phyloP scores from a whole-genome alignment of 2,113 vertebrate species.

The Trematomus loennbergii region DNA sequence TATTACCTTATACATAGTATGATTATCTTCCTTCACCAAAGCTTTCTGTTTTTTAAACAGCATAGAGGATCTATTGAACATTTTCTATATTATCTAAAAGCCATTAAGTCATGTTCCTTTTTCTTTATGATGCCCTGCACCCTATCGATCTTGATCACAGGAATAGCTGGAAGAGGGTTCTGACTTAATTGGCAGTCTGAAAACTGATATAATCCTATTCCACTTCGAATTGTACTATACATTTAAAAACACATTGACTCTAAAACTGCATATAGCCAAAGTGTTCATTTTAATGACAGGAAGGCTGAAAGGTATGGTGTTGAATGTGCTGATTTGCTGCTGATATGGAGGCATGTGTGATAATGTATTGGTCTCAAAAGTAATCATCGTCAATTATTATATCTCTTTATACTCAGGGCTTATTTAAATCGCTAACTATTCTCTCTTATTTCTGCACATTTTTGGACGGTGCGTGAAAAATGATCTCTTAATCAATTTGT shows the following conservation, averaged over 20 bases:
- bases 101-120: slow-evolving; percentile 1
- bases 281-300: background rate
- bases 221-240: background rate
- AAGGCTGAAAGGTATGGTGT: slow-evolving; percentile 6
- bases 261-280: background rate
- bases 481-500: background rate
- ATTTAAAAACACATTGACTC: background rate
- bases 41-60: slow-evolving; percentile 10
- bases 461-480: background rate
- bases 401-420: background rate
- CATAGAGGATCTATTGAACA: background rate
- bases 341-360: background rate
- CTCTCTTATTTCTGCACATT: background rate
- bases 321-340: background rate
- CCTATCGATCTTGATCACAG: background rate
- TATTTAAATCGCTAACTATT: too few species aligned
- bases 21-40: slow-evolving; percentile 5
- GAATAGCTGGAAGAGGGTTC: background rate
- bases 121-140: background rate
- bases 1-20: background rate
- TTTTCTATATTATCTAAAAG: slow-evolving; percentile 6
- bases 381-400: background rate
- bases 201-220: background rate
- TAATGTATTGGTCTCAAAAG: background rate
- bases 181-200: background rate